phyloP scores from a whole-genome alignment of 2,113 vertebrate genomes.

The Grus americana region DNA sequence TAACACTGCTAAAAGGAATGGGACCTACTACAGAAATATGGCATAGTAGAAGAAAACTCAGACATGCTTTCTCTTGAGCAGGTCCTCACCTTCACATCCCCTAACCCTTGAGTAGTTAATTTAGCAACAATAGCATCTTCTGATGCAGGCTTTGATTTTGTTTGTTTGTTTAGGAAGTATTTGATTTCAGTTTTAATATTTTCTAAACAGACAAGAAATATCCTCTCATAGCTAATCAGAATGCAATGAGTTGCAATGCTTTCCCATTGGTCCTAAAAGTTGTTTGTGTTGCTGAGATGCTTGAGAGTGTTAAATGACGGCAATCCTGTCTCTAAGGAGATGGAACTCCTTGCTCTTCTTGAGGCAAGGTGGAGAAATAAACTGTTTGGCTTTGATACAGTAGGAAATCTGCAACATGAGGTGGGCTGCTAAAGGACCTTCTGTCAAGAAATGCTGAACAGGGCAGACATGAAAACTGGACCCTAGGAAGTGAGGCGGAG shows the following conservation, averaged over 20 bases:
- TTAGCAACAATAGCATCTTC: neutral
- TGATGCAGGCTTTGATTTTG: neutral
- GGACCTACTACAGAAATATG: neutral
- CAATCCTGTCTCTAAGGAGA: neutral
- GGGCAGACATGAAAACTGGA: neutral
- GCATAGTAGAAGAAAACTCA: neutral
- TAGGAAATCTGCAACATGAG: neutral
- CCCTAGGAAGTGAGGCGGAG: neutral
- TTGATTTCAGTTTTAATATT: neutral
- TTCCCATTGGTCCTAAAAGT: neutral
- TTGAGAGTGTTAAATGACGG: neutral
- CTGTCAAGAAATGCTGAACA: neutral
- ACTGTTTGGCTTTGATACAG: neutral
- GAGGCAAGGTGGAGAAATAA: neutral
- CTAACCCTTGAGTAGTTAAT: neutral
- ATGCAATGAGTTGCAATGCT: neutral
- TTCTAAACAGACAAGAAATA: neutral
- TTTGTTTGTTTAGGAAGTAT: neutral
- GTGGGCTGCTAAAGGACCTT: neutral
- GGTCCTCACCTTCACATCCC: neutral
- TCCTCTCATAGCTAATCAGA: neutral
- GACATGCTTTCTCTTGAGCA: neutral
- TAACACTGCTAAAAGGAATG: neutral
- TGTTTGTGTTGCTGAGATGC: neutral
- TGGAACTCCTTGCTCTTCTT: neutral